A percentile compares a stretch with the other conserved stretches of the same genome.
Conservation (phyloP, 2,113 vertebrate species). For the Hydropotes inermis region DNA sequence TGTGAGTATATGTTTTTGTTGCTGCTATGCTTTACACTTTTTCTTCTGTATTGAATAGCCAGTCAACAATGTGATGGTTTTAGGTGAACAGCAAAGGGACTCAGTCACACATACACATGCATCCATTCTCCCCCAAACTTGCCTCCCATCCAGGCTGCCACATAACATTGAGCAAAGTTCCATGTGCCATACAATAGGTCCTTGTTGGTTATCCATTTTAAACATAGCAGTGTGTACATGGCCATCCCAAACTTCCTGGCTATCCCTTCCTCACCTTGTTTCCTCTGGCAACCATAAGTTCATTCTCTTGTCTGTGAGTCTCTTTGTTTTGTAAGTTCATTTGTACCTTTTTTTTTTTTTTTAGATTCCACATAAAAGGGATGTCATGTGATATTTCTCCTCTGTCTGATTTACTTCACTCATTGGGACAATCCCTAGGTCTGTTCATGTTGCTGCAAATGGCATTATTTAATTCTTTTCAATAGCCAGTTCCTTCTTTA, state of each 20-base stretch:
- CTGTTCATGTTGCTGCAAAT: not conserved
- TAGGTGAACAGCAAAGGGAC: not conserved
- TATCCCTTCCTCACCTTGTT: not conserved
- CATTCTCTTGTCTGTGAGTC: not conserved
- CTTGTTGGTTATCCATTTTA: not conserved
- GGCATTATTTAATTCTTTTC: not conserved
- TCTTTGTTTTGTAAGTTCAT: not conserved
- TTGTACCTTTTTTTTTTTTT: not conserved
- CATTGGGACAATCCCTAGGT: not conserved
- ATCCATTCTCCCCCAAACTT: not conserved
- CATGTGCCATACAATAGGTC: not conserved
- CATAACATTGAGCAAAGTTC: not conserved
- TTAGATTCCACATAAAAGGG: not conserved
- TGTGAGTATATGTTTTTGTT: not conserved
- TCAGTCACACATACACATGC: not conserved
- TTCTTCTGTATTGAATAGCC: not conserved
- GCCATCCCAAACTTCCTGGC: not conserved
- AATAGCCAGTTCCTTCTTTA: not conserved
- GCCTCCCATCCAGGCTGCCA: not conserved
- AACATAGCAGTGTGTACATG: not conserved
- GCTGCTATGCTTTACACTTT: not conserved
- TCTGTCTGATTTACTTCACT: not conserved
- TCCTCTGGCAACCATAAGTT: not conserved
- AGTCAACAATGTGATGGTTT: not conserved
- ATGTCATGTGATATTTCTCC: not conserved